These are phyloP conservation scores for Otolemur crassicaudatus DNA, from an alignment of 2,797 vertebrate genomes.

Conservation along the genomic window DNA sequence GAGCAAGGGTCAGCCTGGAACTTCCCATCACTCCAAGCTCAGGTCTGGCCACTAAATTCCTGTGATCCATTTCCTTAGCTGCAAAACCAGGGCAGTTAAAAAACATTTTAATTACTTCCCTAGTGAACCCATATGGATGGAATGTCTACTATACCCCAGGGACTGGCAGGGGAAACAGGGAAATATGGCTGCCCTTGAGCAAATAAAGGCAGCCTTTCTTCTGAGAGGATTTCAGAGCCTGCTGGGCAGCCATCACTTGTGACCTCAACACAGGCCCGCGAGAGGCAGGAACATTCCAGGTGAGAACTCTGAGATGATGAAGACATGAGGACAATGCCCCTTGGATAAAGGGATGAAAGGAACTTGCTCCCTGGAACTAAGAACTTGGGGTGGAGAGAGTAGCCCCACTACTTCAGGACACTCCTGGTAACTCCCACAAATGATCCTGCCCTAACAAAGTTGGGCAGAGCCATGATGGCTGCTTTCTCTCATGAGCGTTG, in stretches of 20 bases:
- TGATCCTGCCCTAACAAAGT: not conserved
- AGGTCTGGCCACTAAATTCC: not conserved
- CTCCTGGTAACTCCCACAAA: not conserved
- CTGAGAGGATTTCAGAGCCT: not conserved
- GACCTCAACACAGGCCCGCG: not conserved
- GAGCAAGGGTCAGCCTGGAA: not conserved
- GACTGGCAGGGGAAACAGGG: not conserved
- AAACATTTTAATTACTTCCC: not conserved
- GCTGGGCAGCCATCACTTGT: not conserved
- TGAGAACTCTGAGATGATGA: not conserved
- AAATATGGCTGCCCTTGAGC: not conserved
- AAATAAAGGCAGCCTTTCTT: not conserved
- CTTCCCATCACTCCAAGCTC: not conserved
- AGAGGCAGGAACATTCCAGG: not conserved
- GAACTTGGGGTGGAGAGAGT: not conserved
- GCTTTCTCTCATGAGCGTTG: not conserved
- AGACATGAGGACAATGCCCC: not conserved
- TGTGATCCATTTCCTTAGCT: not conserved
- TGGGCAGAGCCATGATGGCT: not conserved
- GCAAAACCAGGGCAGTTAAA: not conserved
- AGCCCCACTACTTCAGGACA: not conserved
- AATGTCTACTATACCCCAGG: not conserved
- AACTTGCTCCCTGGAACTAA: not conserved
- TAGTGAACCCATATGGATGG: not conserved
- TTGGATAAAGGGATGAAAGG: not conserved